These are phyloP conservation scores for Salarias fasciatus DNA, from an alignment of 2,797 vertebrate genomes.

Conservation along the genomic window DNA sequence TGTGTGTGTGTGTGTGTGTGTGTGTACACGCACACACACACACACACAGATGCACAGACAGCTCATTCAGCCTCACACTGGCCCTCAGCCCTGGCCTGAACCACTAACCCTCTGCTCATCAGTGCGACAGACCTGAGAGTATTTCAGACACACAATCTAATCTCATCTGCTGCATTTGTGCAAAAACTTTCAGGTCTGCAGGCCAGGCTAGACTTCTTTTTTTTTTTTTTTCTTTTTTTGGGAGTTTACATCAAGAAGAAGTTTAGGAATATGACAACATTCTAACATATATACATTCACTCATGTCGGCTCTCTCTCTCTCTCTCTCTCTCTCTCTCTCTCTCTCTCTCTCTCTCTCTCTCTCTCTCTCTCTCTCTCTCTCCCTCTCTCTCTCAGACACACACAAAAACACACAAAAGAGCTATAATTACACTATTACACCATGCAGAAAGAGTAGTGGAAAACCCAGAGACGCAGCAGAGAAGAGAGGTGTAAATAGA, in stretches of 20 bases:
- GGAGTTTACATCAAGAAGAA: constrained; percentile 64
- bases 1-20: too few species aligned
- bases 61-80: constrained; percentile 46
- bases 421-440: constrained; percentile 74
- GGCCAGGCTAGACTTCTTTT: constrained; percentile 27
- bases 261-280: constrained; percentile 70
- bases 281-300: constrained; percentile 38
- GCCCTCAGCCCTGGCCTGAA: constrained; percentile 33
- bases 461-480: constrained; percentile 73
- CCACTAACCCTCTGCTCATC: constrained; percentile 47
- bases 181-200: constrained; percentile 34
- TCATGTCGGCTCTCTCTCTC: neutral
- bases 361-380: too few species aligned
- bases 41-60: constrained; percentile 43
- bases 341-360: too few species aligned
- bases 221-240: constrained; percentile 64
- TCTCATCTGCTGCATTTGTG: constrained; percentile 44
- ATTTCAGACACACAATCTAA: constrained; percentile 48
- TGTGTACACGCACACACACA: constrained; percentile 1
- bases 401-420: constrained; percentile 35
- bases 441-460: constrained; percentile 73
- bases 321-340: constrained; percentile 2
- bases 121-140: constrained; percentile 53
- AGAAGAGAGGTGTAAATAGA: constrained; percentile 79
- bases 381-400: too few species aligned